Percentiles rank a stretch among this genome's conserved stretches.
These are phyloP conservation scores for Notospermus geniculatus DNA, from an alignment of 1,140 invertebrate species.

Conservation along the genomic window DNA sequence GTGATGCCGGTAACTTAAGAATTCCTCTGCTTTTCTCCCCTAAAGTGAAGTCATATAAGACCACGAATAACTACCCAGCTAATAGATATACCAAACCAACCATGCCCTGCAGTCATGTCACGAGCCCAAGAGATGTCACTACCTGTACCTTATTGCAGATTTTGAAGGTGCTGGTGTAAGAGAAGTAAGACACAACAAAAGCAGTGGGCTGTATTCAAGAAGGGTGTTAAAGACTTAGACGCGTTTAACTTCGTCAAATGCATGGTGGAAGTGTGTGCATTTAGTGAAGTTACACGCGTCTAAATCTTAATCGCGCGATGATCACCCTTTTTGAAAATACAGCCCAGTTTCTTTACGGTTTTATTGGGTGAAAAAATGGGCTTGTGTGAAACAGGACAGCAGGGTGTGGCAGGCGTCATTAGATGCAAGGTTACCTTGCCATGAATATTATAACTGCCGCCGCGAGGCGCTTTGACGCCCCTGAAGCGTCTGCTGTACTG, in stretches of 20 bases:
- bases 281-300: too few relatives aligned
- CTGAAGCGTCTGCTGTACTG: slow-evolving; percentile 67
- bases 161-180: too few relatives aligned
- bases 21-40: slow-evolving; percentile 61
- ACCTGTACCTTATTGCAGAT: too few relatives aligned
- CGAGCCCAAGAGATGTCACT: background rate
- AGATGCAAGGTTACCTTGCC: slow-evolving; percentile 12
- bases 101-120: background rate
- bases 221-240: too few relatives aligned
- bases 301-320: too few relatives aligned
- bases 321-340: too few relatives aligned
- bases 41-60: slow-evolving; percentile 30
- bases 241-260: too few relatives aligned
- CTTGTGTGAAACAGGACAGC: too few relatives aligned
- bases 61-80: background rate
- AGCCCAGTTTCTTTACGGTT: background rate
- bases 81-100: background rate
- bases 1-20: slow-evolving; percentile 58
- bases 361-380: background rate
- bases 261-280: too few relatives aligned
- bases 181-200: too few relatives aligned
- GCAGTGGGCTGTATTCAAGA: too few relatives aligned
- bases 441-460: slow-evolving; percentile 69
- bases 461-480: slow-evolving; percentile 64
- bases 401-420: too few relatives aligned